Conservation (phyloP, 2,888 invertebrate species). For the Halictus quadricinctus region DNA sequence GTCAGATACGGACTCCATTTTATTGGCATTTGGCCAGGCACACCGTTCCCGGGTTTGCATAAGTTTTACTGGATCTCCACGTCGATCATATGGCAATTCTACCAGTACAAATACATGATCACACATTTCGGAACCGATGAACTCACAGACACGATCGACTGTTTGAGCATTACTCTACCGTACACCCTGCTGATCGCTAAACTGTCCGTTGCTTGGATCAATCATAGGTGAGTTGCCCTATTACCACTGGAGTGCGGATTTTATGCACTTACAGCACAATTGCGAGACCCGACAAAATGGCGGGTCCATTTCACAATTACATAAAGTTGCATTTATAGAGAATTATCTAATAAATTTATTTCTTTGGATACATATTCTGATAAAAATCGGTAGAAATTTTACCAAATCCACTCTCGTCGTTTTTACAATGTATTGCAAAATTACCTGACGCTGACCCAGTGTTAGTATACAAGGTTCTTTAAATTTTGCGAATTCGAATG, state of each 20-base stretch:
- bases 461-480: too few relatives aligned
- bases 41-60: background rate
- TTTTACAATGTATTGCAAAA: too few relatives aligned
- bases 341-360: too few relatives aligned
- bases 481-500: too few relatives aligned
- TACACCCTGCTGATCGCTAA: background rate
- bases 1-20: background rate
- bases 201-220: background rate
- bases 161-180: background rate
- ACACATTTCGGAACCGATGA: background rate
- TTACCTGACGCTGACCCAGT: too few relatives aligned
- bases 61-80: background rate
- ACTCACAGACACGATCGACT: background rate
- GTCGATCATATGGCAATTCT: background rate
- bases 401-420: too few relatives aligned
- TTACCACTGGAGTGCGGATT: background rate
- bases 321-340: too few relatives aligned
- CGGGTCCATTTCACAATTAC: too few relatives aligned
- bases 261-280: background rate
- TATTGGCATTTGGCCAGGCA: background rate
- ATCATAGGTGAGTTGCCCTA: background rate
- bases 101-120: background rate
- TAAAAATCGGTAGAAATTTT: too few relatives aligned
- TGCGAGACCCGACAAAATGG: too few relatives aligned
- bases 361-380: too few relatives aligned